Percentiles rank a stretch among this genome's conserved stretches.
phyloP scores from a whole-genome alignment of 2,113 vertebrate species.

The Tragelaphus buxtoni region DNA sequence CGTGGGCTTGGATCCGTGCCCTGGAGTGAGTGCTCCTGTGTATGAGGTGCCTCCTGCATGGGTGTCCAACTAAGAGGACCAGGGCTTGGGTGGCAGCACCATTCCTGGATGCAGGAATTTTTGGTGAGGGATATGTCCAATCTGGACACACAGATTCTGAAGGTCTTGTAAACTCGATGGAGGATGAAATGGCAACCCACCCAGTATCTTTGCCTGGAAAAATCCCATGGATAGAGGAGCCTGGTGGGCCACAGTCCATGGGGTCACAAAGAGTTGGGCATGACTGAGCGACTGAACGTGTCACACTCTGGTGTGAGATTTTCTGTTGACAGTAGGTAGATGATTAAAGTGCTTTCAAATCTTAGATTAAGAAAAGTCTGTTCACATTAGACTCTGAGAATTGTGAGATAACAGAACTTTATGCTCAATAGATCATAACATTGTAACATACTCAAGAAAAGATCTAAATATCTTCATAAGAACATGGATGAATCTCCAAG shows the following conservation, averaged over 20 bases:
- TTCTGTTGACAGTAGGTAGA: not conserved
- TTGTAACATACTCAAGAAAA: not conserved
- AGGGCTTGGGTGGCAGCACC: not conserved
- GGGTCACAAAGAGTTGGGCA: not conserved
- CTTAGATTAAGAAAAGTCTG: not conserved
- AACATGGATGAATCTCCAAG: no score
- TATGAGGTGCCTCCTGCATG: rapidly evolving
- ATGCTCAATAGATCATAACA: not conserved
- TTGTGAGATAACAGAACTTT: not conserved
- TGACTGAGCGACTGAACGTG: not conserved
- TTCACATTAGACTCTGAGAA: not conserved
- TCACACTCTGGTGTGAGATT: not conserved
- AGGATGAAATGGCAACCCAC: not conserved
- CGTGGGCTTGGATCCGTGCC: not conserved
- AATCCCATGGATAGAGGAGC: not conserved
- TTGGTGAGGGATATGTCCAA: not conserved
- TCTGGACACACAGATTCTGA: not conserved
- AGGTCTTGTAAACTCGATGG: no score
- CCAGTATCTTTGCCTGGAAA: not conserved
- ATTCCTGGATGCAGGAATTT: rapidly evolving
- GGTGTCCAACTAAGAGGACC: not conserved
- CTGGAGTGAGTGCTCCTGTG: rapidly evolving
- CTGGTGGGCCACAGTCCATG: not conserved
- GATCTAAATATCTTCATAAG: not conserved
- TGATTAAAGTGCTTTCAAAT: not conserved